Evolutionary conservation across 1,140 invertebrate genomes (phyloP), one percentile per base, ranked within the genome.

Genomic region (Tetramorium parvispinum): DNA sequence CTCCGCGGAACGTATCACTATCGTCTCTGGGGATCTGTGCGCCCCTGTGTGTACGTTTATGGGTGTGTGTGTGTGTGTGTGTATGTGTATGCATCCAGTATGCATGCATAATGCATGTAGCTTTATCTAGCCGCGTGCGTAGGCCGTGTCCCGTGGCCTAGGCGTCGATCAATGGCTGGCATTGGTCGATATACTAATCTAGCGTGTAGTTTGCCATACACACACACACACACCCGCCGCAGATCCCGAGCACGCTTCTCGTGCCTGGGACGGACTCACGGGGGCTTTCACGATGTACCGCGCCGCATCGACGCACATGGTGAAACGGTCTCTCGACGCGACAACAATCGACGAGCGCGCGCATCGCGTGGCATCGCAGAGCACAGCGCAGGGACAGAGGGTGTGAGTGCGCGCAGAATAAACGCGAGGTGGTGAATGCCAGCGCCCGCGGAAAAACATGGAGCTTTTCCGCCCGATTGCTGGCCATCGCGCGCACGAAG

Each of bases 131-230:
- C 85, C 55, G 78, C 43, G 68, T 46, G 66, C 61, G 81, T 49
- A 85, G 75, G 71, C 61, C 75, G 73, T 66, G 73, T 73, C 37
- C 79, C 79, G 51, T 43, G 79, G 68, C 53, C 79, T 83, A 83
- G 51, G 88, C 77, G 73, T 68, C 87, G 90, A 90, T 88, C 85
- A 91, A 89, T 89, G 91, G 75, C 86, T 89, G 88, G 85, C 86
- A 91, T 91, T 91, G 87, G 65, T 87, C 86, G 86, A 91, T 91
- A 91, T 59, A 89, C 71, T 91, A 88, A 89, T 91, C 86, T 81
- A 68, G 78, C 78, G 57, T 87, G 59, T 81, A 77, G 32, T 63
- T 73, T 40, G 73, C 61, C 75, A 57, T 53, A 76, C 21, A 70
- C 24, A 11, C 6, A 61, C 53, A 43, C 49, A 4, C 13, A n/a